phyloP scores from a whole-genome alignment of 1,140 invertebrate genomes.

The Lepidostoma basale region DNA sequence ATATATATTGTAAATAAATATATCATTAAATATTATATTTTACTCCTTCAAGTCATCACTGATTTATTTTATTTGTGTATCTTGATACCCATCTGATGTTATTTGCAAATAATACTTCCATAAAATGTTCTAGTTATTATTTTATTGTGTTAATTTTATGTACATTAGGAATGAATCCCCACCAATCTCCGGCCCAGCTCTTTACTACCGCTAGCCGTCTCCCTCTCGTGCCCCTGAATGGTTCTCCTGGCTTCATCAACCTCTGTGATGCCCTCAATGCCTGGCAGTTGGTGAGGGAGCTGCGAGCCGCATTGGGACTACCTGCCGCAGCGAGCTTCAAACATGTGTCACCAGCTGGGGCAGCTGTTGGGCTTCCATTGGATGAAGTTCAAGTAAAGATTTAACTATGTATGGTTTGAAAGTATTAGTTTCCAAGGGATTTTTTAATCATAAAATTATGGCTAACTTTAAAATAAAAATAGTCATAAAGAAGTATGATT shows the following conservation, averaged over 20 bases:
- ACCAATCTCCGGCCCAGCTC: conserved; percentile 95
- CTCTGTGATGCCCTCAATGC: conserved; percentile 96
- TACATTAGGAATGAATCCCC: conserved; percentile 94
- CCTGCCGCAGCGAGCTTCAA: conserved; percentile 98
- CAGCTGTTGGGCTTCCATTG: conserved; percentile 86
- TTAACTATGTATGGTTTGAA: not conserved
- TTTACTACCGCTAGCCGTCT: conserved; percentile 82
- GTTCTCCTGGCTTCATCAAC: conserved; percentile 96
- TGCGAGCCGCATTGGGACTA: conserved; percentile 77
- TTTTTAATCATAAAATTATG: too few relatives aligned
- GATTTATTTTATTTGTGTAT: too few relatives aligned
- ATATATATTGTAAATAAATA: too few relatives aligned
- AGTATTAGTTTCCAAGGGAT: too few relatives aligned
- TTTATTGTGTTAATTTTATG: too few relatives aligned
- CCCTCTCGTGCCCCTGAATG: conserved; percentile 91
- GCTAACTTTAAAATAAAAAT: too few relatives aligned
- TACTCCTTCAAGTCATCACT: too few relatives aligned
- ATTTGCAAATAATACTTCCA: too few relatives aligned
- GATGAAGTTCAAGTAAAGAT: conserved; percentile 63
- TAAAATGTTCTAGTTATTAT: too few relatives aligned
- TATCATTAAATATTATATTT: too few relatives aligned
- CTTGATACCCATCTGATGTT: too few relatives aligned
- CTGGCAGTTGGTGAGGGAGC: conserved; percentile 93
- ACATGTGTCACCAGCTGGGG: conserved; percentile 95
- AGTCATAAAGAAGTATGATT: too few relatives aligned